These are phyloP conservation scores for Neopipo cinnamomea DNA, from an alignment of 2,113 vertebrate species.

Conservation along the genomic window DNA sequence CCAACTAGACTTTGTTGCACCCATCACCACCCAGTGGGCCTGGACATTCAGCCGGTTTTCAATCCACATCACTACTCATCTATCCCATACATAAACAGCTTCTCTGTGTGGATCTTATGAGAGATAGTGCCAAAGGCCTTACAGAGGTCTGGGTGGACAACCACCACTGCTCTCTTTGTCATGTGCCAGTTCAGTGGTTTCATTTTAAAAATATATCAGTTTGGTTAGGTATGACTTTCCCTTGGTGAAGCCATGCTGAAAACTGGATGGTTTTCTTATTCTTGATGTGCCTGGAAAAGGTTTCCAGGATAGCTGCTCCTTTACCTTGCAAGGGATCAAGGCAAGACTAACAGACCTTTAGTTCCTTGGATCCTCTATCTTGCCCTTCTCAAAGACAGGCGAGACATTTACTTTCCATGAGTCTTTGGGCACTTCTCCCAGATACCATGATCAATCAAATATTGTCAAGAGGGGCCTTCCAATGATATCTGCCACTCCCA, in stretches of 20 bases:
- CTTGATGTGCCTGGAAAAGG: background rate
- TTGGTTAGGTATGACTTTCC: background rate
- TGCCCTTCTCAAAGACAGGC: background rate
- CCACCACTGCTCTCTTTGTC: background rate
- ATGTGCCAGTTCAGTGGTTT: background rate
- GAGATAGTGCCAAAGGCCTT: background rate
- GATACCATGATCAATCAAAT: too few relatives aligned
- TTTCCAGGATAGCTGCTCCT: background rate
- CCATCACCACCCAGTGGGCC: background rate
- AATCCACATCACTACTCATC: background rate
- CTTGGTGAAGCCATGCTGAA: background rate
- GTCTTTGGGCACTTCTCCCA: background rate
- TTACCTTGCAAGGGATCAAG: background rate
- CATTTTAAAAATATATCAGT: background rate
- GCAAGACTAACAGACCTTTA: background rate
- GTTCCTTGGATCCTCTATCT: background rate
- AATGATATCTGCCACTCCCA: background rate
- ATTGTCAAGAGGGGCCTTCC: background rate
- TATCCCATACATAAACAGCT: background rate
- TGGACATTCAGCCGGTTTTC: background rate
- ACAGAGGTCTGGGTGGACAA: background rate
- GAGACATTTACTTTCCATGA: background rate
- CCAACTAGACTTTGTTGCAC: rapidly evolving
- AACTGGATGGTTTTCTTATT: background rate
- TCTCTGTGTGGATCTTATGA: rapidly evolving